phyloP scores from a whole-genome alignment of 2,888 invertebrate genomes.

The Notodromas monacha region DNA sequence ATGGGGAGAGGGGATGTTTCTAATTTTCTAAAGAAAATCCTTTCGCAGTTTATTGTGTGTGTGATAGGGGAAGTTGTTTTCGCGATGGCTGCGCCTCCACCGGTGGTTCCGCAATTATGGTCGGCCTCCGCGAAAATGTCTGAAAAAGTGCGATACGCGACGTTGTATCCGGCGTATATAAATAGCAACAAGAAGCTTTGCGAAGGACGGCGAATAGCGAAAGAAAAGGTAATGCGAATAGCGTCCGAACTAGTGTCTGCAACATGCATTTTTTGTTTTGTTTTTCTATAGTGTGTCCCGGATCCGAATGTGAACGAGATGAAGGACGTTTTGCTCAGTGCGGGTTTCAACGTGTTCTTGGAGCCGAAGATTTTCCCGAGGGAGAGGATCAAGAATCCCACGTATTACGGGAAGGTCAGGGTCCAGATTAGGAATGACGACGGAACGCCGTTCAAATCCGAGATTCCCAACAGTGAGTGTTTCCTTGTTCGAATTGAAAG shows the following conservation, averaged over 20 bases:
- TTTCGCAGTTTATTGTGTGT: too few species aligned
- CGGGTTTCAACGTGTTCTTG: conserved; percentile 40
- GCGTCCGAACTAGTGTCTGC: too few species aligned
- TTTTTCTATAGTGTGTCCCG: conserved; percentile 34
- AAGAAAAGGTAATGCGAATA: conserved; percentile 26
- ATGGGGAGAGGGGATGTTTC: too few species aligned
- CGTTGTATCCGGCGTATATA: conserved; percentile 83
- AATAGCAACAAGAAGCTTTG: conserved; percentile 69
- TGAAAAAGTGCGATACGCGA: too few species aligned
- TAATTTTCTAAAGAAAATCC: too few species aligned
- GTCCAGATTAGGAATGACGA: conserved; percentile 74
- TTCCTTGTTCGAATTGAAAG: too few species aligned
- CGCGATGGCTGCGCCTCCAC: too few species aligned
- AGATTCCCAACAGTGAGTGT: conserved; percentile 31
- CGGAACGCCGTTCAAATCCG: conserved; percentile 33
- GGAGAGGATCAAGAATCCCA: conserved; percentile 60
- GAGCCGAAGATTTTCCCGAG: conserved; percentile 73
- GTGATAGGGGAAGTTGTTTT: too few species aligned
- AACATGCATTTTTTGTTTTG: neutral
- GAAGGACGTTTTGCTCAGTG: conserved; percentile 50
- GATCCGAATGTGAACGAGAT: conserved; percentile 87
- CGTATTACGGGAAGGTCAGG: conserved; percentile 53
- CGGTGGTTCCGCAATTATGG: too few species aligned
- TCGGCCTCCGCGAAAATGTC: too few species aligned
- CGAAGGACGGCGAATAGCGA: conserved; percentile 53